These are phyloP conservation scores for Melanotaenia parkinsoni DNA, from an alignment of 2,797 vertebrate species.

Conservation along the genomic window DNA sequence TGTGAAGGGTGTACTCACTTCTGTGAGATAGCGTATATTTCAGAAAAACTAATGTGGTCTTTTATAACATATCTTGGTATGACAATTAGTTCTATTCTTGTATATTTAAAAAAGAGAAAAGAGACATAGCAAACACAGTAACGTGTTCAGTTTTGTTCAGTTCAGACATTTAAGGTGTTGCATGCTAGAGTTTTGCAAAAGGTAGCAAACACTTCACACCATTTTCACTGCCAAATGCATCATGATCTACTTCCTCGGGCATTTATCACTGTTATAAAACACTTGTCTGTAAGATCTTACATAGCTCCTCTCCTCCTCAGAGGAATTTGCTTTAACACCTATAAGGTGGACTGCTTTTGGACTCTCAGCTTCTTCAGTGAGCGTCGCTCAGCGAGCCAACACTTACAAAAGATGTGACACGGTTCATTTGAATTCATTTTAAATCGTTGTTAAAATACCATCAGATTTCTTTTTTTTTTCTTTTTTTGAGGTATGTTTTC, in stretches of 20 bases:
- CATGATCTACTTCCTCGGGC: background rate
- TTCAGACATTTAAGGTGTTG: background rate
- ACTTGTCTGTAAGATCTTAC: background rate
- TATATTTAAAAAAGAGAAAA: no score
- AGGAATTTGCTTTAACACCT: background rate
- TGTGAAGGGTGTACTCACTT: no score
- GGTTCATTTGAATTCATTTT: background rate
- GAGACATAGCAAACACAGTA: no score
- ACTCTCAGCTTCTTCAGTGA: background rate
- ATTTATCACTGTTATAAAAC: background rate
- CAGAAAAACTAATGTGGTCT: no score
- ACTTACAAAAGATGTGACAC: background rate
- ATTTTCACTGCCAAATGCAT: background rate
- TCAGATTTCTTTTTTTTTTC: background rate
- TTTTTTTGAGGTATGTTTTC: background rate
- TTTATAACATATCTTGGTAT: no score
- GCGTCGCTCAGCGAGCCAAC: background rate
- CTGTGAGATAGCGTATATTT: no score
- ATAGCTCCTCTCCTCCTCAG: background rate
- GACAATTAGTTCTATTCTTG: no score
- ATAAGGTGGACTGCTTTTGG: background rate
- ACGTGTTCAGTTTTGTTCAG: background rate
- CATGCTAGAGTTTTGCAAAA: background rate
- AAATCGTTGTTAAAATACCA: background rate
- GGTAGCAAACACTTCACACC: background rate